These are phyloP conservation scores for Spodoptera littoralis DNA, from an alignment of 2,888 invertebrate species.

Conservation along the genomic window DNA sequence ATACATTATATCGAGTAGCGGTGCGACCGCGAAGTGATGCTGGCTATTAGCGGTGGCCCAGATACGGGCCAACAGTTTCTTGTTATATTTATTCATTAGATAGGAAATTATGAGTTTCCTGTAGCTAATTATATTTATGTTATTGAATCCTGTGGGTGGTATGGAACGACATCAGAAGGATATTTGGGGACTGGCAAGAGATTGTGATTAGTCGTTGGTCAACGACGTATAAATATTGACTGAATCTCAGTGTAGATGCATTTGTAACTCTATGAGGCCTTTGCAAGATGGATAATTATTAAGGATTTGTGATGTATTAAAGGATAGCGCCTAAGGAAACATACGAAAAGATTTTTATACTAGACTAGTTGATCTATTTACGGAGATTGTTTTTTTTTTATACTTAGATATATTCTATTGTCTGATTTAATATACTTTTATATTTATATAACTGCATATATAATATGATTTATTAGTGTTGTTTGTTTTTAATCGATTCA, in stretches of 20 bases:
- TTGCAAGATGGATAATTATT: slow-evolving; percentile 89
- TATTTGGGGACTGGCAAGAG: slow-evolving; percentile 86
- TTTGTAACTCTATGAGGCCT: slow-evolving; percentile 89
- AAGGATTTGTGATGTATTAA: slow-evolving; percentile 89
- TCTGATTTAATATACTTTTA: slow-evolving; percentile 89
- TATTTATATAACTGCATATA: slow-evolving; percentile 86
- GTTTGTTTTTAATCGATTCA: slow-evolving; percentile 88
- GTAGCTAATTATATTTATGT: slow-evolving; percentile 88
- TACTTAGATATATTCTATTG: slow-evolving; percentile 89
- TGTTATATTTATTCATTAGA: slow-evolving; percentile 88
- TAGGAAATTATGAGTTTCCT: slow-evolving; percentile 88
- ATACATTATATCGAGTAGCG: slow-evolving; percentile 82
- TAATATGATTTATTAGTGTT: slow-evolving; percentile 88
- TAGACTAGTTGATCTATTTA: slow-evolving; percentile 89
- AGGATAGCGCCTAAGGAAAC: slow-evolving; percentile 89
- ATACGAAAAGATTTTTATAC: slow-evolving; percentile 89
- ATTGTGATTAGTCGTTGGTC: slow-evolving; percentile 89
- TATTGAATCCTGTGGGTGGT: slow-evolving; percentile 85
- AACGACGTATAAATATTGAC: slow-evolving; percentile 89
- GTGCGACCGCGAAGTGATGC: slow-evolving; percentile 87
- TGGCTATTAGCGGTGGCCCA: slow-evolving; percentile 82
- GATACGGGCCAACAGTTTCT: slow-evolving; percentile 78
- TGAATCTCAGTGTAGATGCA: slow-evolving; percentile 90
- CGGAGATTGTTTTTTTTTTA: slow-evolving; percentile 89
- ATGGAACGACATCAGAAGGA: slow-evolving; percentile 85